A percentile compares a stretch with the other conserved stretches of the same genome.
Conservation (phyloP, 2,113 vertebrate species). For the Archocentrus centrarchus region DNA sequence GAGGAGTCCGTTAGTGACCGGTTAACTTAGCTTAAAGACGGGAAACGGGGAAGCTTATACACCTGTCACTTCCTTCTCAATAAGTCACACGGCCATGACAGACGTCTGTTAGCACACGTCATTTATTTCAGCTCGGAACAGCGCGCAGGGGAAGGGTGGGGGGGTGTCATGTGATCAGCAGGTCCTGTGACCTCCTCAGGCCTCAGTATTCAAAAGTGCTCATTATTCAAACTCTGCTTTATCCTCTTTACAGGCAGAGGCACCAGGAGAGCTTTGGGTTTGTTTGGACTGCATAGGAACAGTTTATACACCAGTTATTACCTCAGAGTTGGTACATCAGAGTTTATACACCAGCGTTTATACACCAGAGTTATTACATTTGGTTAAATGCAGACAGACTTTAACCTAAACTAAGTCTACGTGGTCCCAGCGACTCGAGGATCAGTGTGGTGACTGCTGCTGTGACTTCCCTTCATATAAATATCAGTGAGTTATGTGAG, state of each 20-base stretch:
- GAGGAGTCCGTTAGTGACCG: neutral
- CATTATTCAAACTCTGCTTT: neutral
- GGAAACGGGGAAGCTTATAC: neutral
- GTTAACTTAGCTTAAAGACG: neutral
- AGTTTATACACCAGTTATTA: too few species aligned
- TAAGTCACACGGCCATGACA: rapidly evolving
- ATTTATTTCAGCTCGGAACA: neutral
- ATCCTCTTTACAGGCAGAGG: too few species aligned
- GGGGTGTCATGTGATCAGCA: neutral
- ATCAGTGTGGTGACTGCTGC: neutral
- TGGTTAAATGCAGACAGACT: too few species aligned
- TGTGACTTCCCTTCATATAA: too few species aligned
- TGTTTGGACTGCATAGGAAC: rapidly evolving
- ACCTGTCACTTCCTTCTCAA: rapidly evolving
- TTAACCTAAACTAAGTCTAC: neutral
- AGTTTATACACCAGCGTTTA: too few species aligned
- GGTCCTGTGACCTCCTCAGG: rapidly evolving
- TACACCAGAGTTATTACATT: too few species aligned
- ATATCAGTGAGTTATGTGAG: neutral
- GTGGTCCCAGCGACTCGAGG: neutral
- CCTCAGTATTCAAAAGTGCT: neutral
- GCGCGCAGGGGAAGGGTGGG: too few species aligned
- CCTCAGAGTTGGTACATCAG: too few species aligned
- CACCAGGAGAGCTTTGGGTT: neutral
- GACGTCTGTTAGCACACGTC: neutral